phyloP scores from a whole-genome alignment of 2,888 invertebrate genomes.

The Conus canariensis region DNA sequence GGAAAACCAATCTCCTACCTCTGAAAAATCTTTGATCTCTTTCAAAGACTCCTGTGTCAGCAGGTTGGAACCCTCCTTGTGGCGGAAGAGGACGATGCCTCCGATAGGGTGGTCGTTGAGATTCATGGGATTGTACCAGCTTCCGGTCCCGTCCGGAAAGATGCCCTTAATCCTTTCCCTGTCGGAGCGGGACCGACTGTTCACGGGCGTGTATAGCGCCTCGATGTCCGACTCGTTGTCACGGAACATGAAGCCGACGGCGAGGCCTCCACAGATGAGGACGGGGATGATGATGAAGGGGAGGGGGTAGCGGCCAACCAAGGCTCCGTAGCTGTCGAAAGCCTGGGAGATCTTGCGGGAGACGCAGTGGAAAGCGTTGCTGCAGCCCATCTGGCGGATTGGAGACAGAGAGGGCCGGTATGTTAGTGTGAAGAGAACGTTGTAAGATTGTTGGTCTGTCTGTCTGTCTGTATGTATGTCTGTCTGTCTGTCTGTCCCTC shows the following conservation, averaged over 20 bases:
- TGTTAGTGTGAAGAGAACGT: neutral
- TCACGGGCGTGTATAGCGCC: slow-evolving; percentile 52
- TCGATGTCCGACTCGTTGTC: slow-evolving; percentile 55
- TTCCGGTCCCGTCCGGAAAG: slow-evolving; percentile 48
- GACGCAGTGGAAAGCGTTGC: slow-evolving; percentile 6
- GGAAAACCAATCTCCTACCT: neutral
- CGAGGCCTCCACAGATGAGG: slow-evolving; percentile 53
- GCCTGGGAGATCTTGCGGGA: slow-evolving; percentile 37
- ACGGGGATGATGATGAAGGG: slow-evolving; percentile 51
- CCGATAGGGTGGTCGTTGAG: slow-evolving; percentile 31
- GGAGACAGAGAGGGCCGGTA: neutral
- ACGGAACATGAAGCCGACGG: slow-evolving; percentile 48
- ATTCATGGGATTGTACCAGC: slow-evolving; percentile 47
- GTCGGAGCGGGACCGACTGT: slow-evolving; percentile 56
- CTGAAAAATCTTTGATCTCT: slow-evolving; percentile 36
- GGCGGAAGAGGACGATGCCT: slow-evolving; percentile 30
- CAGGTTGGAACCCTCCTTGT: slow-evolving; percentile 28
- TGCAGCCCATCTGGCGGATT: slow-evolving; percentile 22
- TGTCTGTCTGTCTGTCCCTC: neutral
- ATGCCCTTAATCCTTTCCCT: slow-evolving; percentile 42
- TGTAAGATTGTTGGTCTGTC: neutral
- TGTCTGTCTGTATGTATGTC: neutral
- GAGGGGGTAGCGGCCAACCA: slow-evolving; percentile 55
- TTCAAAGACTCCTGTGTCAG: slow-evolving; percentile 18
- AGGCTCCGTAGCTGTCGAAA: slow-evolving; percentile 52